Percentiles rank a stretch among this genome's conserved stretches.
phyloP scores from a whole-genome alignment of 2,888 invertebrate species.

The Cinara cedri region DNA sequence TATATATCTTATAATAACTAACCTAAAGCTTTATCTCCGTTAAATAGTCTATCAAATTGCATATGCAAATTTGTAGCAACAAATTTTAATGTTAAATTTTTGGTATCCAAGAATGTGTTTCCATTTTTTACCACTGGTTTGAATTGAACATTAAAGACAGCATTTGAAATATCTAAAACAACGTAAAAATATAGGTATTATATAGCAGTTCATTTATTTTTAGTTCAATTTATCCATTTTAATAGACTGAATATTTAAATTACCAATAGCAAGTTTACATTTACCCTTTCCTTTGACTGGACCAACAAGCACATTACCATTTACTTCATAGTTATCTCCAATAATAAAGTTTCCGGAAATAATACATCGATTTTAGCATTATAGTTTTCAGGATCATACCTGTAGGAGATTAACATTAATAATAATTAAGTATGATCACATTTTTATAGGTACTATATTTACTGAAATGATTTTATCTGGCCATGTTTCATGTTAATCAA shows the following conservation, averaged over 20 bases:
- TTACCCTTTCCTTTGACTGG: conserved; percentile 61
- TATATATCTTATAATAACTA: conserved; percentile 53
- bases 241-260: neutral
- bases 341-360: conserved; percentile 65
- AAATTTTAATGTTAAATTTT: conserved; percentile 60
- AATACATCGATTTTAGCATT: neutral
- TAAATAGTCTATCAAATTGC: conserved; percentile 64
- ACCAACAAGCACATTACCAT: conserved; percentile 61
- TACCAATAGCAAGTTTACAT: conserved; percentile 60
- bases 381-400: neutral
- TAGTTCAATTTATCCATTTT: neutral
- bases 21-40: conserved; percentile 64
- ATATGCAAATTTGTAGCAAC: conserved; percentile 60
- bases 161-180: conserved; percentile 28
- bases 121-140: conserved; percentile 61
- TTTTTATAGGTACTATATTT: conserved; percentile 43
- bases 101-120: conserved; percentile 61
- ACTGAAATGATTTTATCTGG: conserved; percentile 58
- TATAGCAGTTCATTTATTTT: too few species aligned
- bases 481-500: conserved; percentile 57
- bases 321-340: conserved; percentile 64
- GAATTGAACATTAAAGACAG: conserved; percentile 57
- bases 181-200: too few species aligned
- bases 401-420: neutral
- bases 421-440: too few species aligned